Conservation (phyloP, 2,113 vertebrate genomes). For the Paralichthys olivaceus region DNA sequence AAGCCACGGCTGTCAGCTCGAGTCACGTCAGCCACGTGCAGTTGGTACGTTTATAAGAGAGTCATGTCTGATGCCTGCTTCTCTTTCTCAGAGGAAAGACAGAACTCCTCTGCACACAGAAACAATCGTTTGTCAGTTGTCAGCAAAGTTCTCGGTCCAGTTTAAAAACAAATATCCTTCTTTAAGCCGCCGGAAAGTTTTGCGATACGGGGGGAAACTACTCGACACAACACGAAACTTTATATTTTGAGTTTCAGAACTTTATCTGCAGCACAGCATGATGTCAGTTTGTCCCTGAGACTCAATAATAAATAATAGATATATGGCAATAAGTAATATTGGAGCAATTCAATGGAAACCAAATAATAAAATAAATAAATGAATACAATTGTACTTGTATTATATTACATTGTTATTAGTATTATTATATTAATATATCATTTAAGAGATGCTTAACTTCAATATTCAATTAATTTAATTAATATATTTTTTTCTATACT, state of each 20-base stretch:
- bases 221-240: constrained; percentile 16
- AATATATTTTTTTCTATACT: too few relatives aligned
- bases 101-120: constrained; percentile 28
- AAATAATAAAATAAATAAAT: too few relatives aligned
- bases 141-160: constrained; percentile 35
- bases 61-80: constrained; percentile 41
- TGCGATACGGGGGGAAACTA: background rate
- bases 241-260: constrained; percentile 18
- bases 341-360: too few relatives aligned
- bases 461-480: background rate
- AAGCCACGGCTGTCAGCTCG: constrained; percentile 50
- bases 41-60: constrained; percentile 25
- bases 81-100: constrained; percentile 47
- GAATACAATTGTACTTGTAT: too few relatives aligned
- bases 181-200: background rate
- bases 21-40: constrained; percentile 39
- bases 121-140: constrained; percentile 57
- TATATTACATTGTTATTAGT: too few relatives aligned
- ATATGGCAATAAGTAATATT: too few relatives aligned
- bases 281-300: too few relatives aligned
- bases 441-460: background rate
- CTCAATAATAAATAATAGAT: too few relatives aligned
- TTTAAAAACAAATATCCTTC: constrained; percentile 56
- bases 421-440: too few relatives aligned
- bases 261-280: background rate